phyloP scores from a whole-genome alignment of 2,888 invertebrate species.

The Acrobasis consociella region DNA sequence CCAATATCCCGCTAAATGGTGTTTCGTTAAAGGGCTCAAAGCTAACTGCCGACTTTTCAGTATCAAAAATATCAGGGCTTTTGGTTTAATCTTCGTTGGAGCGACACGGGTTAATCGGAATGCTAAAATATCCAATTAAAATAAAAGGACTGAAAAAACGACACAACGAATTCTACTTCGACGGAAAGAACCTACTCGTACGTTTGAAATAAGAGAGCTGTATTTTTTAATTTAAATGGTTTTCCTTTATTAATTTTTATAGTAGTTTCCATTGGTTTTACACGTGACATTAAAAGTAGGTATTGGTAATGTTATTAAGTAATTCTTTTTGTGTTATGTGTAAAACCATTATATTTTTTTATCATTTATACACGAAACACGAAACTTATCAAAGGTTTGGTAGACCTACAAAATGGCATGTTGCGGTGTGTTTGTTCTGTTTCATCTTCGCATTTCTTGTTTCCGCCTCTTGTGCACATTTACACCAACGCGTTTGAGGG shows the following conservation, averaged over 20 bases:
- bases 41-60: conserved; percentile 29
- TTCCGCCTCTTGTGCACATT: conserved; percentile 36
- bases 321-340: neutral
- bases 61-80: conserved; percentile 12
- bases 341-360: neutral
- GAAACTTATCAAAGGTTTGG: conserved; percentile 32
- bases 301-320: neutral
- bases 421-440: conserved; percentile 37
- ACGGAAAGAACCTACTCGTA: neutral
- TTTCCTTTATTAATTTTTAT: no score
- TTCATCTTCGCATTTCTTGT: conserved; percentile 2
- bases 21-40: conserved; percentile 55
- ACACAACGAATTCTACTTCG: neutral
- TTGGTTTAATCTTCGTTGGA: conserved; percentile 1
- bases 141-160: neutral
- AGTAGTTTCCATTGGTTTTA: no score
- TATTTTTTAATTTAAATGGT: neutral
- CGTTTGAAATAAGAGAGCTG: neutral
- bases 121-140: neutral
- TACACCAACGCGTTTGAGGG: conserved; percentile 40
- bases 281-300: no score
- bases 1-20: conserved; percentile 70
- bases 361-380: neutral
- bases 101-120: neutral
- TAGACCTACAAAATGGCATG: conserved; percentile 49